phyloP scores from a whole-genome alignment of 2,888 invertebrate species.

The Mythimna loreyi region DNA sequence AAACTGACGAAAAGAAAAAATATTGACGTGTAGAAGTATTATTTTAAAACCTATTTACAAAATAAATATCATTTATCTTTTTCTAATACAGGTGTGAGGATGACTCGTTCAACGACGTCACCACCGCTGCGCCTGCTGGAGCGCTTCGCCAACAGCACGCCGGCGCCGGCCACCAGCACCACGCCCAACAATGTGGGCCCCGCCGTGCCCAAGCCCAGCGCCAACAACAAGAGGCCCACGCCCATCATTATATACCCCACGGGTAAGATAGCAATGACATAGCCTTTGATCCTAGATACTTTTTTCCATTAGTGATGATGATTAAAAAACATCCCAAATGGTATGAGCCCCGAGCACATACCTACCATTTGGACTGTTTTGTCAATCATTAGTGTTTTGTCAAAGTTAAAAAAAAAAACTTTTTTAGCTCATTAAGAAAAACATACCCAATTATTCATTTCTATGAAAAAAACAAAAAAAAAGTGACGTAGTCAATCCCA shows the following conservation, averaged over 20 bases:
- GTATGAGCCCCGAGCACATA: too few relatives aligned
- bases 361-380: too few relatives aligned
- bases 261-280: slow-evolving; percentile 52
- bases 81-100: slow-evolving; percentile 53
- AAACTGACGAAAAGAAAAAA: too few relatives aligned
- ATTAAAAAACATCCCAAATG: neutral
- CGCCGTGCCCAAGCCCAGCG: slow-evolving; percentile 76
- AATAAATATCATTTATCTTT: too few relatives aligned
- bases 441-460: too few relatives aligned
- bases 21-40: too few relatives aligned
- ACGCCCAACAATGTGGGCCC: slow-evolving; percentile 72
- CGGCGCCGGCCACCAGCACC: slow-evolving; percentile 70
- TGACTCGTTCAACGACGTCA: slow-evolving; percentile 79
- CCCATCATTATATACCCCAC: slow-evolving; percentile 91
- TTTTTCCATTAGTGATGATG: neutral
- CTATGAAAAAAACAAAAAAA: too few relatives aligned
- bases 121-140: slow-evolving; percentile 75
- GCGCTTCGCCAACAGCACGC: slow-evolving; percentile 74
- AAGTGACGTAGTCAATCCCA: too few relatives aligned
- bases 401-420: too few relatives aligned
- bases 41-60: too few relatives aligned
- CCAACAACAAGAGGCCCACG: slow-evolving; percentile 92
- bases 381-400: too few relatives aligned
- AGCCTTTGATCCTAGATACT: neutral
- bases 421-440: too few relatives aligned